These are phyloP conservation scores for Oreochromis spilurus DNA, from an alignment of 2,113 vertebrate genomes.

Conservation along the genomic window DNA sequence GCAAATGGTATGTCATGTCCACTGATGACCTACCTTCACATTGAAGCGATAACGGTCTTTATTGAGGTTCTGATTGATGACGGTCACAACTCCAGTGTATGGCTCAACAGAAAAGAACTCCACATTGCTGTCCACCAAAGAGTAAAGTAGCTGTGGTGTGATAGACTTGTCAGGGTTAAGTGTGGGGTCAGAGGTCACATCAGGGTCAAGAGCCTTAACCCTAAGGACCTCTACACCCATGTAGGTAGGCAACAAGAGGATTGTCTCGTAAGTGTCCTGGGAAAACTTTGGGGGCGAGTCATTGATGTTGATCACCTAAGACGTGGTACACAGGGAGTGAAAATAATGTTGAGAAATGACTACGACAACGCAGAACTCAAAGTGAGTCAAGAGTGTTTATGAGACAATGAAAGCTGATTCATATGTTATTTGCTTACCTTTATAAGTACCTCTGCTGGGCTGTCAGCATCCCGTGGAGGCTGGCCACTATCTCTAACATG, in stretches of 20 bases:
- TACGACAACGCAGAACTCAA: background rate
- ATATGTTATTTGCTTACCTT: slow-evolving; percentile 55
- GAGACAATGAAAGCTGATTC: background rate
- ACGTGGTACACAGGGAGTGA: background rate
- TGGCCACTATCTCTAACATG: slow-evolving; percentile 90
- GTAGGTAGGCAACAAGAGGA: slow-evolving; percentile 90
- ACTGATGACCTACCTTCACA: slow-evolving; percentile 63
- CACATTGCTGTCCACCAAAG: slow-evolving; percentile 80
- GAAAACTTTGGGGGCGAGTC: slow-evolving; percentile 92
- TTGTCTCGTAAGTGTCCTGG: slow-evolving; percentile 84
- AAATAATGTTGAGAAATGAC: background rate
- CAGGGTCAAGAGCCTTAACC: slow-evolving; percentile 87
- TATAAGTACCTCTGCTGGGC: slow-evolving; percentile 85
- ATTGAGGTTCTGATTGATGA: slow-evolving; percentile 83
- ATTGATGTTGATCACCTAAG: slow-evolving; percentile 85
- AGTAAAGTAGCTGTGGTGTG: slow-evolving; percentile 78
- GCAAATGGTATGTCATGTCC: background rate
- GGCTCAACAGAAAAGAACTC: slow-evolving; percentile 84
- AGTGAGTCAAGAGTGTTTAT: background rate
- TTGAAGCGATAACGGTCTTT: slow-evolving; percentile 88
- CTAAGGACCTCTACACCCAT: slow-evolving; percentile 85
- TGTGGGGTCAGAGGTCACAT: slow-evolving; percentile 79
- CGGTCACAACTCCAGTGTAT: slow-evolving; percentile 82
- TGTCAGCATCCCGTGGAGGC: slow-evolving; percentile 84
- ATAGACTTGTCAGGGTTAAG: slow-evolving; percentile 76